Conservation (phyloP, 2,797 vertebrate genomes). For the Meda fulgida region DNA sequence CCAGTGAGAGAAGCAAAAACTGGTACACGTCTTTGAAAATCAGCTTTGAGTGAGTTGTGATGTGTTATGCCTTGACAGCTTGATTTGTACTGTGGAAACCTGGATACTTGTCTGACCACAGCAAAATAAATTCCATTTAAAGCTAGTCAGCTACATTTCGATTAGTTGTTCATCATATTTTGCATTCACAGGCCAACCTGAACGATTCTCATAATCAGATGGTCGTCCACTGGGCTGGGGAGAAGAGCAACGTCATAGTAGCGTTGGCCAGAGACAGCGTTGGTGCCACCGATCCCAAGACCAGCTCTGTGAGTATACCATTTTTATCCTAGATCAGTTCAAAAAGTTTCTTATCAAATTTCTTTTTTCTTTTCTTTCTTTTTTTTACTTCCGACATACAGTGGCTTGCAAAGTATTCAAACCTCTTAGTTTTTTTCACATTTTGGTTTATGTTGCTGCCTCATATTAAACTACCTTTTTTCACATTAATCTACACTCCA, state of each 20-base stretch:
- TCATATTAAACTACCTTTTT: no score
- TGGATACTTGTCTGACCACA: conserved; percentile 18
- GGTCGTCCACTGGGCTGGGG: conserved; percentile 98
- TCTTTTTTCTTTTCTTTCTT: no score
- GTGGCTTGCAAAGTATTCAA: no score
- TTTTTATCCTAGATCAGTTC: not conserved
- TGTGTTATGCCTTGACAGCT: not conserved
- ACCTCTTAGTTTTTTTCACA: no score
- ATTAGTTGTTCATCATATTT: not conserved
- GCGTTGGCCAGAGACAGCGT: conserved; percentile 93
- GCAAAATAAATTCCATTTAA: conserved; percentile 7
- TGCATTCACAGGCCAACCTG: conserved; percentile 85
- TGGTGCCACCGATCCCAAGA: conserved; percentile 84
- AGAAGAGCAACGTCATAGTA: conserved; percentile 96
- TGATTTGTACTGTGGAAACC: conserved; percentile 11
- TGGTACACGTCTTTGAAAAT: conserved; percentile 12
- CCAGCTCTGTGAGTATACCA: conserved; percentile 87
- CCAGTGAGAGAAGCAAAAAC: conserved; percentile 13
- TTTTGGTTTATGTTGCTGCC: no score
- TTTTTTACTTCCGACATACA: not conserved
- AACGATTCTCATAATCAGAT: conserved; percentile 99
- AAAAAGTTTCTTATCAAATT: not conserved
- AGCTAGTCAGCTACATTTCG: not conserved
- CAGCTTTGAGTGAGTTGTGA: not conserved
- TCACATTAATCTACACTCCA: no score